phyloP scores from a whole-genome alignment of 1,140 invertebrate species.

The Pissodes strobi region DNA sequence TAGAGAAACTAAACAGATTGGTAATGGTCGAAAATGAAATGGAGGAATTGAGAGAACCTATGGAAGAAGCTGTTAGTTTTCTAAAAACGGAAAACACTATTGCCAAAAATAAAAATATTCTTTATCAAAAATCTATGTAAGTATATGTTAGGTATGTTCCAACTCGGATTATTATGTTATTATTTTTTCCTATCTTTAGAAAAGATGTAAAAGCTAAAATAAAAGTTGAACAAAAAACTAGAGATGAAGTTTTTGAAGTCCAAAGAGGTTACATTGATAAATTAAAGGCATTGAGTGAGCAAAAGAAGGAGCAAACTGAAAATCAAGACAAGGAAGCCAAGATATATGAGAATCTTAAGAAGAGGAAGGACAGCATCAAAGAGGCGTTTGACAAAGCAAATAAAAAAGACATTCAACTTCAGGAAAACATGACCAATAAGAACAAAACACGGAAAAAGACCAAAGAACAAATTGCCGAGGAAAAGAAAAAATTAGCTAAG shows the following conservation, averaged over 20 bases:
- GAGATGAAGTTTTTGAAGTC: constrained; percentile 41
- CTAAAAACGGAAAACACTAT: constrained; percentile 80
- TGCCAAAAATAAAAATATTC: constrained; percentile 68
- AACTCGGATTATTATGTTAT: background rate
- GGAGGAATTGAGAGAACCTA: constrained; percentile 81
- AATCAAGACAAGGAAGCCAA: constrained; percentile 52
- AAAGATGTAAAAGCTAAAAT: constrained; percentile 41
- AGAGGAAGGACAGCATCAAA: constrained; percentile 63
- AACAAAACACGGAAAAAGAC: constrained; percentile 71
- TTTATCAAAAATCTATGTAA: constrained; percentile 73
- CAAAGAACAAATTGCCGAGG: constrained; percentile 61
- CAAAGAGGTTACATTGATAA: constrained; percentile 49
- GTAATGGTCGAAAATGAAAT: constrained; percentile 91
- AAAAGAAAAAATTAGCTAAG: constrained; percentile 67
- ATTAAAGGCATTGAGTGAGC: constrained; percentile 37
- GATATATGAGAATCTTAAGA: constrained; percentile 61
- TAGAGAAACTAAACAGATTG: constrained; percentile 88
- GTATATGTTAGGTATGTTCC: constrained; percentile 36
- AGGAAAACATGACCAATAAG: constrained; percentile 65
- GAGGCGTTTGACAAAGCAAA: constrained; percentile 64
- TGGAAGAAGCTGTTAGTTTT: constrained; percentile 84
- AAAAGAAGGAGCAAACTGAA: constrained; percentile 44
- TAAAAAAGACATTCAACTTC: constrained; percentile 65
- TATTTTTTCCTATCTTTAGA: constrained; percentile 36
- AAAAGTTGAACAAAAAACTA: constrained; percentile 38